These are phyloP conservation scores for Forbesichthys agassizii DNA, from an alignment of 2,113 vertebrate species.

Conservation along the genomic window DNA sequence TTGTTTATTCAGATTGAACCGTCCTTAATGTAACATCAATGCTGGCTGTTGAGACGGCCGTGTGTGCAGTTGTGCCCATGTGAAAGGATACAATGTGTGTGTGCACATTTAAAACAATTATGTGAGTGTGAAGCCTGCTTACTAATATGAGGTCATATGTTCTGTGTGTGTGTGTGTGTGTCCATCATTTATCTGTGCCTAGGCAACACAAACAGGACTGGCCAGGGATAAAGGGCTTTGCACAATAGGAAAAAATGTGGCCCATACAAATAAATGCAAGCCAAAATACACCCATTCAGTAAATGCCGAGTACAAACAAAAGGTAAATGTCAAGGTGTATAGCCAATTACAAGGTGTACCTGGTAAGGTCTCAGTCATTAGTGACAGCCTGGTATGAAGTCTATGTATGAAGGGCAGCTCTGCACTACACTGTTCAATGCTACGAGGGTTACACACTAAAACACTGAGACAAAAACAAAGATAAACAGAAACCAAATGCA, in stretches of 20 bases:
- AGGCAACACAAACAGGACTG: neutral
- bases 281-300: neutral
- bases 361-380: constrained; percentile 14
- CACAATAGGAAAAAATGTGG: constrained; percentile 5
- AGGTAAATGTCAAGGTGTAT: constrained; percentile 9
- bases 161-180: constrained; percentile 1
- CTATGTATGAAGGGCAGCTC: no score
- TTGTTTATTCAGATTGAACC: constrained; percentile 28
- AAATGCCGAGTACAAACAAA: constrained; percentile 17
- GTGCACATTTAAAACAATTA: neutral
- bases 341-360: constrained; percentile 25
- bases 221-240: constrained; percentile 18
- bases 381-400: constrained; percentile 1
- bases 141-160: neutral
- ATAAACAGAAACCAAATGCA: constrained; percentile 3
- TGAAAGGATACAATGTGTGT: neutral
- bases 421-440: neutral
- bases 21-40: neutral
- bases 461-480: neutral
- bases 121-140: neutral
- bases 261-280: neutral
- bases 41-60: neutral
- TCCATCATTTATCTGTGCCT: neutral
- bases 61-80: neutral
- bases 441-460: constrained; percentile 9